Evolutionary conservation across 92 coral and sea anemone species (phyloP).

Genomic region (Blastomussa wellsi): DNA sequence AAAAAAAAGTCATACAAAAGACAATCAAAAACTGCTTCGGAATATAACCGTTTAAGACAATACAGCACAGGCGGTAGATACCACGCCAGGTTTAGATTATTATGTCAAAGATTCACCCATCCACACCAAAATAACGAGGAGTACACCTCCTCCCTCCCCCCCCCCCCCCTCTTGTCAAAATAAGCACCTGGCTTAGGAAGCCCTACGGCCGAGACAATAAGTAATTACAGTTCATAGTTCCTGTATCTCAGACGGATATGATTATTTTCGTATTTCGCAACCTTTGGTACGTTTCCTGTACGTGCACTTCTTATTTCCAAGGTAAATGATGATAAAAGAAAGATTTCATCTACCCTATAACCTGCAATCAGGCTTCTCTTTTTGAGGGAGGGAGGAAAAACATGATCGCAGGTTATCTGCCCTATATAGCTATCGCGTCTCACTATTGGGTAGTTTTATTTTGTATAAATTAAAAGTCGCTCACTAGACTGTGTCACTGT

Average conservation of each 20-base stretch:
- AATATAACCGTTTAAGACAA: too few relatives aligned
- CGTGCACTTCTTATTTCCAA: background rate
- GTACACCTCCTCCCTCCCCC: background rate
- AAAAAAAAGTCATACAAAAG: background rate
- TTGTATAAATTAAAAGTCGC: too few relatives aligned
- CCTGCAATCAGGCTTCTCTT: too few relatives aligned
- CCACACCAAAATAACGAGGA: background rate
- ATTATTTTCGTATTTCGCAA: background rate
- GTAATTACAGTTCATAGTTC: background rate
- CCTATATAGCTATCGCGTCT: too few relatives aligned
- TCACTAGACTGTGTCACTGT: too few relatives aligned
- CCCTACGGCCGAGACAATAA: background rate
- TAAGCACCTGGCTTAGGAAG: background rate
- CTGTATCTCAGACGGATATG: background rate
- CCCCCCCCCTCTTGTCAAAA: too few relatives aligned
- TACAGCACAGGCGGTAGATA: too few relatives aligned
- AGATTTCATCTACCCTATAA: background rate
- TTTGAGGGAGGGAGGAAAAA: too few relatives aligned
- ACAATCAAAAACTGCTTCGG: background rate
- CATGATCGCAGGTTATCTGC: too few relatives aligned
- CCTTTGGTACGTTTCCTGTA: background rate
- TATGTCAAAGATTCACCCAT: background rate
- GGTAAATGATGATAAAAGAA: background rate
- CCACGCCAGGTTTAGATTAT: too few relatives aligned
- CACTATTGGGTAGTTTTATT: too few relatives aligned